Evolutionary conservation across 2,113 vertebrate species (phyloP), one percentile per base, ranked within the genome.

Genomic region (Xiphorhynchus elegans): DNA sequence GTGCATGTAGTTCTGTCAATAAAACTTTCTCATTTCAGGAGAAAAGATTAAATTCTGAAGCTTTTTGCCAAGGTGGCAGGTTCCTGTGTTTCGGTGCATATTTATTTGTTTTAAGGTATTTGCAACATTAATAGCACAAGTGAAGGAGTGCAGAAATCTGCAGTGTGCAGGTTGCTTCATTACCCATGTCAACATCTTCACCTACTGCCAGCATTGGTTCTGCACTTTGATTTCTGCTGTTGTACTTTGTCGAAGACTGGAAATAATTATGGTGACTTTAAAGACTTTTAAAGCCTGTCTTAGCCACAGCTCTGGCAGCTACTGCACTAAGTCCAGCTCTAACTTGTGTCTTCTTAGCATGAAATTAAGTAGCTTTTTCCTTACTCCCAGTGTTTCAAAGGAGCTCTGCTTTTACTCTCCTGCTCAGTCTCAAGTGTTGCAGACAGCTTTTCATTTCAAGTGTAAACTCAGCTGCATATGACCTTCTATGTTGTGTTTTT

Each of bases 211-310:
- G 24, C 6, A 14, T 29, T 90, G 29, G 31, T 74, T 52, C 47
- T 50, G 8, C 17, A 4, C 13, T 63, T 66, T 33, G 10, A 8
- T 90, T 69, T 80, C 50, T 76, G 19, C 40, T 60, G 21, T 56
- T 64, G 4, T 21, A n/a, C 1, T 0, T 47, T 15, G 18, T 42
- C 1, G 0, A 11, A 15, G 9, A 16, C 13, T 50, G n/a, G 21
- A 42, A 95, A 53, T 91, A 29, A 18, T 56, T 64, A 12, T 0
- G 1, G 44, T n/a, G 84, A 55, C 33, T 72, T 75, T 24, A 84
- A 93, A 87, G 37, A 44, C 19, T 84, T 56, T 40, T 40, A 40
- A 40, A 72, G 23, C 37, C 21, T 29, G 28, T 50, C 31, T 76
- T 55, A 83, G 62, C 84, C 52, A 14, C n/a, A 52, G 49, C 60